Percentiles rank a stretch among this genome's conserved stretches.
These are phyloP conservation scores for Epistrophella euchroma DNA, from an alignment of 2,888 invertebrate species.

Conservation along the genomic window DNA sequence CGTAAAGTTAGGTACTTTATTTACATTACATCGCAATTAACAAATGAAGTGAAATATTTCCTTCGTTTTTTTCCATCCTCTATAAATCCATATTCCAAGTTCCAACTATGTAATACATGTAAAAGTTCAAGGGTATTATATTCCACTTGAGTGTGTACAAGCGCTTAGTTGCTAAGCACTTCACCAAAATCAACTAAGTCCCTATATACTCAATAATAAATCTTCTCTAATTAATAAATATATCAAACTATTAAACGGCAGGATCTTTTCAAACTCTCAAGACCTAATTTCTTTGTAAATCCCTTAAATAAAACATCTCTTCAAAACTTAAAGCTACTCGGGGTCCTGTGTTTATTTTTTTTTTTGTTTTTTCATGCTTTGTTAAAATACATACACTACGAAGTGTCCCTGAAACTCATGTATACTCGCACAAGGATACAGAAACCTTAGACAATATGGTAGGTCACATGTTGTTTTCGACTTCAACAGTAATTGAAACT, in stretches of 20 bases:
- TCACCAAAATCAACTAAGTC: slow-evolving; percentile 36
- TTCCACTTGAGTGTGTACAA: neutral
- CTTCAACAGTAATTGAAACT: slow-evolving; percentile 70
- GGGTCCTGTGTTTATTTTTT: neutral
- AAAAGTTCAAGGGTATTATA: neutral
- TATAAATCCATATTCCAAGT: neutral
- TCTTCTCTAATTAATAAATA: slow-evolving; percentile 61
- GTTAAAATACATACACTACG: slow-evolving; percentile 14
- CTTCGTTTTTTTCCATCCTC: neutral
- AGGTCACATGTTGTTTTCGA: slow-evolving; percentile 68
- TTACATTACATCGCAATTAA: too few relatives aligned
- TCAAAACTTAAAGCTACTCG: slow-evolving; percentile 44
- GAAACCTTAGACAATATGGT: slow-evolving; percentile 35
- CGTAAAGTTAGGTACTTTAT: too few relatives aligned
- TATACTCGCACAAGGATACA: slow-evolving; percentile 21
- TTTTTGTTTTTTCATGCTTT: slow-evolving; percentile 10
- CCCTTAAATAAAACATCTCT: slow-evolving; percentile 47
- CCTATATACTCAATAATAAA: slow-evolving; percentile 45
- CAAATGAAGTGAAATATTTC: neutral
- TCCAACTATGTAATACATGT: too few relatives aligned
- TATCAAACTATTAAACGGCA: slow-evolving; percentile 50
- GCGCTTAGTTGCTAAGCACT: slow-evolving; percentile 16
- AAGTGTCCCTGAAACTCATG: slow-evolving; percentile 38
- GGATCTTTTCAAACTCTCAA: slow-evolving; percentile 46
- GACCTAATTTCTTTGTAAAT: slow-evolving; percentile 21